Evolutionary conservation across 2,888 invertebrate genomes (phyloP).

Genomic region (Platycheirus albimanus): DNA sequence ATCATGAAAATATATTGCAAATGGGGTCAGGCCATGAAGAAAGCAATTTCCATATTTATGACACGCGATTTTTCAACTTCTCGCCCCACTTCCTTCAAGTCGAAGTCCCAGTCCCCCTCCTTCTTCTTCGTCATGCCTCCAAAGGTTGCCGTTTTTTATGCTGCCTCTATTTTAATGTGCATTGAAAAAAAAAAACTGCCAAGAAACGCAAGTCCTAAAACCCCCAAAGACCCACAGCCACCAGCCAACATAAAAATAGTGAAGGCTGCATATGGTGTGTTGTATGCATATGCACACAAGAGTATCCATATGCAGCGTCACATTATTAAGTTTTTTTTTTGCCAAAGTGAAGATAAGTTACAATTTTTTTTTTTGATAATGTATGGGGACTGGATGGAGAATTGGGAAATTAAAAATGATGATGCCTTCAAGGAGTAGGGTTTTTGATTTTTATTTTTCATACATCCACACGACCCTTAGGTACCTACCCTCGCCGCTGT

Average conservation of each 20-base stretch:
- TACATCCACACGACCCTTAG: constrained; percentile 2
- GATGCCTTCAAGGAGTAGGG: constrained; percentile 65
- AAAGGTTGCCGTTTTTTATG: constrained; percentile 42
- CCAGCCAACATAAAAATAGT: background rate
- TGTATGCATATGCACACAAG: constrained; percentile 41
- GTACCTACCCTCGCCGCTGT: constrained; percentile 34
- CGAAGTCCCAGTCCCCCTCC: background rate
- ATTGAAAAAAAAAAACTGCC: constrained; percentile 47
- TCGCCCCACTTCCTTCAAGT: constrained; percentile 5
- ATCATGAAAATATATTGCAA: constrained; percentile 74
- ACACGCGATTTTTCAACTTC: constrained; percentile 67
- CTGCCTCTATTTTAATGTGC: constrained; percentile 68
- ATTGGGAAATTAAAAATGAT: constrained; percentile 74
- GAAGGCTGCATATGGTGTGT: background rate
- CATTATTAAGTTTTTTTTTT: constrained; percentile 57
- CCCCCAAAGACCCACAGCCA: constrained; percentile 19
- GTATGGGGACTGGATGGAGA: constrained; percentile 24
- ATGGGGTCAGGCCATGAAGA: constrained; percentile 71
- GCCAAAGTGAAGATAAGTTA: constrained; percentile 59
- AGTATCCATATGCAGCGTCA: constrained; percentile 59
- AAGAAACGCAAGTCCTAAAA: constrained; percentile 48
- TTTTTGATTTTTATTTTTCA: constrained; percentile 13
- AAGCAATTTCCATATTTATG: constrained; percentile 75
- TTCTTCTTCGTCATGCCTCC: background rate
- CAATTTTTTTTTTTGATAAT: background rate